Conservation (phyloP, 2,797 vertebrate genomes). For the Anguilla megastoma region DNA sequence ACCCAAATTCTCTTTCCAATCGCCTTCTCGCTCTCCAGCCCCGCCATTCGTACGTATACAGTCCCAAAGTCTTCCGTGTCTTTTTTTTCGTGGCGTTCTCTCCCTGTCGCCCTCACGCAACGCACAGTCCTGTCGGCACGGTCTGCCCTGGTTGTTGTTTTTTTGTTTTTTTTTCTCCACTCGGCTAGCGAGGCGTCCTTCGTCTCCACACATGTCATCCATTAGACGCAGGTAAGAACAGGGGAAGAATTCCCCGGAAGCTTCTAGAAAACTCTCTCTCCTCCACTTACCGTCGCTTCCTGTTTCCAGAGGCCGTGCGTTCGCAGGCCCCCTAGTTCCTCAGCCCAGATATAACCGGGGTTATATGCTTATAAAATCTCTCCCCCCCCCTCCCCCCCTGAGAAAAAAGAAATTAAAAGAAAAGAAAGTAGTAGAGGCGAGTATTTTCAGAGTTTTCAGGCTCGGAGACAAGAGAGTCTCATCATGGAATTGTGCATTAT, state of each 20-base stretch:
- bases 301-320: constrained; percentile 47
- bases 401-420: background rate
- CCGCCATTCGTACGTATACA: constrained; percentile 31
- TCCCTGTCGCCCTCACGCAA: background rate
- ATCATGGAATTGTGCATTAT: background rate
- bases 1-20: constrained; percentile 43
- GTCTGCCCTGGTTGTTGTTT: constrained; percentile 28
- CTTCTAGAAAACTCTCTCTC: constrained; percentile 57
- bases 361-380: background rate
- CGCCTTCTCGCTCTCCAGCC: constrained; percentile 30
- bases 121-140: background rate
- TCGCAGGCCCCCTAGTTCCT: constrained; percentile 29
- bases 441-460: background rate
- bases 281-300: constrained; percentile 63
- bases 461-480: background rate
- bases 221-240: constrained; percentile 63
- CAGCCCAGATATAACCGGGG: constrained; percentile 1
- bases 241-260: constrained; percentile 66
- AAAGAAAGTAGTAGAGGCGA: background rate
- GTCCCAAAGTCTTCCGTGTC: constrained; percentile 25
- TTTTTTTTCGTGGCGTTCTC: constrained; percentile 30
- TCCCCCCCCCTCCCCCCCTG: too few relatives aligned
- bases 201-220: constrained; percentile 70
- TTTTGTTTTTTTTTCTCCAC: constrained; percentile 49
- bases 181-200: constrained; percentile 20